Evolutionary conservation across 2,888 invertebrate genomes (phyloP).

Genomic region (Drosophila mulleri): DNA sequence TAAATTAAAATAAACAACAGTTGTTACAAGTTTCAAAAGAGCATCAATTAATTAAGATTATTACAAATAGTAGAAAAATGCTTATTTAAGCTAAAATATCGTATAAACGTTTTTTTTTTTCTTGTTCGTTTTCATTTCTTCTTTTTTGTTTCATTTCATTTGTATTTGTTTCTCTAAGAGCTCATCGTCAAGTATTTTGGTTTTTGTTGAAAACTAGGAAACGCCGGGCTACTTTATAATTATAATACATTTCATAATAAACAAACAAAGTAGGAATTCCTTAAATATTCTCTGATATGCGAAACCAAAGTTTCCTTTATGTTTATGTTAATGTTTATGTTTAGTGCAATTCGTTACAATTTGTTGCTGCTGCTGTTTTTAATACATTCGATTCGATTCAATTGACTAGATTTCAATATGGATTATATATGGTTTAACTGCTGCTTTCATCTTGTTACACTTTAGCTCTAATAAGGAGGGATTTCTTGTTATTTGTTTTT

Average conservation of each 20-base stretch:
- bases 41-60: conserved; percentile 38
- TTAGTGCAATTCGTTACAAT: conserved; percentile 19
- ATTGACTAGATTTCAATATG: conserved; percentile 78
- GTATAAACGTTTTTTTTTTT: conserved; percentile 45
- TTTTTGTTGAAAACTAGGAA: conserved; percentile 52
- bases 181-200: conserved; percentile 58
- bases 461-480: conserved; percentile 66
- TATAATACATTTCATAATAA: conserved; percentile 73
- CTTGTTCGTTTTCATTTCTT: neutral
- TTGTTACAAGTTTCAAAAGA: conserved; percentile 68
- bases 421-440: conserved; percentile 47
- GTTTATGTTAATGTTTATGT: conserved; percentile 24
- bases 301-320: conserved; percentile 58
- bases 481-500: conserved; percentile 19
- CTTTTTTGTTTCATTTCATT: neutral
- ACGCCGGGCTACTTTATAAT: conserved; percentile 67
- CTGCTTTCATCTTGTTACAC: conserved; percentile 31
- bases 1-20: conserved; percentile 76
- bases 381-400: conserved; percentile 79
- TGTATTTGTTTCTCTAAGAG: conserved; percentile 47
- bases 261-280: conserved; percentile 62
- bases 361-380: conserved; percentile 32
- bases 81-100: conserved; percentile 57
- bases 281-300: conserved; percentile 63
- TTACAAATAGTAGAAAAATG: conserved; percentile 35